A percentile compares a stretch with the other conserved stretches of the same genome.
Evolutionary conservation across 1,140 invertebrate genomes (phyloP).

Genomic region (Tribolium madens): DNA sequence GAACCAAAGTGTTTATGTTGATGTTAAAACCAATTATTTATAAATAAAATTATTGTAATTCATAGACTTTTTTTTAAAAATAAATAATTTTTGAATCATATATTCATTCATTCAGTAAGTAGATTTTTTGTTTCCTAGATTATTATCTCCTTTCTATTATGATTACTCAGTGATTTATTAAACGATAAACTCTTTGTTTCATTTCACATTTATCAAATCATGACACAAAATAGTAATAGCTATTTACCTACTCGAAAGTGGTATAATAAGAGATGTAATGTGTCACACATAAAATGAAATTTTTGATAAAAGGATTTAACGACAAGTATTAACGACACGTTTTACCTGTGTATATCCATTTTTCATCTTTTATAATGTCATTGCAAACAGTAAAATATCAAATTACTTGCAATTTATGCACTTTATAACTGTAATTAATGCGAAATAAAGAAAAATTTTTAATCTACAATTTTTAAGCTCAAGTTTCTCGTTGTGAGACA

Average conservation of each 20-base stretch:
- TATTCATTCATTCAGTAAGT: too few relatives aligned
- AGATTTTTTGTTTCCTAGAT: too few relatives aligned
- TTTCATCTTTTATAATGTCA: slow-evolving; percentile 1
- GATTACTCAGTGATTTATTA: too few relatives aligned
- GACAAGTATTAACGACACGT: not conserved
- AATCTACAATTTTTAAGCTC: too few relatives aligned
- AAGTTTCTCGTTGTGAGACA: too few relatives aligned
- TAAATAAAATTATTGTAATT: too few relatives aligned
- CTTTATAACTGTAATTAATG: not conserved
- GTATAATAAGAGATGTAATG: not conserved
- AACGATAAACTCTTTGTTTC: too few relatives aligned
- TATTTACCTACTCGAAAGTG: not conserved
- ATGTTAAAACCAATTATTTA: too few relatives aligned
- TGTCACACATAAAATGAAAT: not conserved
- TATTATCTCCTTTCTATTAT: too few relatives aligned
- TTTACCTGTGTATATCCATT: not conserved
- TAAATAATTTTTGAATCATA: too few relatives aligned
- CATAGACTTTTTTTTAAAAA: too few relatives aligned
- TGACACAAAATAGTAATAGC: not conserved
- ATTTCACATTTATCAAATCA: not conserved
- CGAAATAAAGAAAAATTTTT: not conserved
- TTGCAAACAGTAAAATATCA: not conserved
- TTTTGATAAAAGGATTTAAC: slow-evolving; percentile 1
- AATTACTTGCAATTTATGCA: not conserved
- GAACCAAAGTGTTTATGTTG: too few relatives aligned